Evolutionary conservation across 2,888 invertebrate genomes (phyloP).

Genomic region (Cinara cedri): DNA sequence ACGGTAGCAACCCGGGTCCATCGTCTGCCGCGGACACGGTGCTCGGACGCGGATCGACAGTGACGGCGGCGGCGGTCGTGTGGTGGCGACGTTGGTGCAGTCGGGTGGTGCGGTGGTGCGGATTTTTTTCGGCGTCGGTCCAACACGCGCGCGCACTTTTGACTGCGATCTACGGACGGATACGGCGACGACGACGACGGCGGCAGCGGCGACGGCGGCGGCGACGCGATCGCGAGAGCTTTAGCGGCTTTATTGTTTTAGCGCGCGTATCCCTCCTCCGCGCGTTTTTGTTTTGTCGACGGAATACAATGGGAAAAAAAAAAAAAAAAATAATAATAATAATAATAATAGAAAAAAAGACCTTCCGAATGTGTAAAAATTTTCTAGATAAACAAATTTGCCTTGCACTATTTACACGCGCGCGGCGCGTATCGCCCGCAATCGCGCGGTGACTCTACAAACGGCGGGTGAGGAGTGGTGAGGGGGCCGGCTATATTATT

Average conservation of each 20-base stretch:
- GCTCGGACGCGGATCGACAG: too few species aligned
- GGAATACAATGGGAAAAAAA: too few species aligned
- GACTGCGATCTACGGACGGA: neutral
- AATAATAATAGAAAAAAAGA: neutral
- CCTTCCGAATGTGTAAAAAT: conserved; percentile 30
- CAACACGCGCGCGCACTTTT: conserved; percentile 34
- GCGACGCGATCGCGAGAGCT: neutral
- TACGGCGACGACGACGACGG: neutral
- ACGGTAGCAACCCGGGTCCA: too few species aligned
- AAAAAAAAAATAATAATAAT: neutral
- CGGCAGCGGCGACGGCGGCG: too few species aligned
- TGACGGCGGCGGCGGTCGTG: neutral
- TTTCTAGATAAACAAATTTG: conserved; percentile 49
- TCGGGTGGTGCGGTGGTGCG: too few species aligned
- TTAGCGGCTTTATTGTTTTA: neutral
- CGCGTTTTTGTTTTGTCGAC: neutral
- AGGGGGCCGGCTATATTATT: neutral
- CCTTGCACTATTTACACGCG: conserved; percentile 31
- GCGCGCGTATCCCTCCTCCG: conserved; percentile 5
- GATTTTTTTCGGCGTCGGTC: too few species aligned
- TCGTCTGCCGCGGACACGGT: neutral
- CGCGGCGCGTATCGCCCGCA: neutral
- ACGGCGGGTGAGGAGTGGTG: neutral
- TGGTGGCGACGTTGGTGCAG: neutral
- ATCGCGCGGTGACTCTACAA: neutral